phyloP scores from a whole-genome alignment of 2,888 invertebrate genomes.

The Atethmia centrago region DNA sequence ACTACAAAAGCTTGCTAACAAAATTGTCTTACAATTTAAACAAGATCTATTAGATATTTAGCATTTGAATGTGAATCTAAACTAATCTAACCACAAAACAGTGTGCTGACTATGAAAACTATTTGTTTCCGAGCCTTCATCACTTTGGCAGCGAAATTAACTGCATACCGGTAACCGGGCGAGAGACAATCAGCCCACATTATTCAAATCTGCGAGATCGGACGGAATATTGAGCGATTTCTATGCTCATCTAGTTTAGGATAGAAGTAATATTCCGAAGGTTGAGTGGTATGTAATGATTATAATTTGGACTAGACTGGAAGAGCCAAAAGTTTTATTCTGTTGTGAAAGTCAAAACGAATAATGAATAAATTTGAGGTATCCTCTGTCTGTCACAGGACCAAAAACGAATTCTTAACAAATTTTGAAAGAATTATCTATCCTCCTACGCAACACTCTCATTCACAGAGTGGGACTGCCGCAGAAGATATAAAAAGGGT shows the following conservation, averaged over 20 bases:
- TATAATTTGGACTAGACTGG: not conserved
- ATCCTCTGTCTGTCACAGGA: not conserved
- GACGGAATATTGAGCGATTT: conserved; percentile 36
- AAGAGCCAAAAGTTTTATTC: not conserved
- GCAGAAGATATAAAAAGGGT: not conserved
- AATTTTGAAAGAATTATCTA: not conserved
- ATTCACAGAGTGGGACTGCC: not conserved
- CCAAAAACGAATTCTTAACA: not conserved
- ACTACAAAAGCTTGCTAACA: not conserved
- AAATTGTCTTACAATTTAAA: not conserved
- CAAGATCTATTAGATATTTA: not conserved
- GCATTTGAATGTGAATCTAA: conserved; percentile 1
- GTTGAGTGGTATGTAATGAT: not conserved
- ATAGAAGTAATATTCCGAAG: not conserved
- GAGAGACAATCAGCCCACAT: conserved; percentile 59
- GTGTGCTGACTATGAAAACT: conserved; percentile 34
- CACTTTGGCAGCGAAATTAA: conserved; percentile 60
- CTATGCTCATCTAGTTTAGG: conserved; percentile 2
- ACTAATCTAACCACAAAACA: conserved; percentile 14
- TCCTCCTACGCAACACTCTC: not conserved
- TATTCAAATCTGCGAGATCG: conserved; percentile 64
- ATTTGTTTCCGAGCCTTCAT: conserved; percentile 17
- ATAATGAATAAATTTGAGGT: not conserved
- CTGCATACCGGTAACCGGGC: conserved; percentile 53
- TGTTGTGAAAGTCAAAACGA: not conserved